Base-by-base conservation (phyloP, 2,888 invertebrate genomes). In the Cheilosia scutellata region DNA sequence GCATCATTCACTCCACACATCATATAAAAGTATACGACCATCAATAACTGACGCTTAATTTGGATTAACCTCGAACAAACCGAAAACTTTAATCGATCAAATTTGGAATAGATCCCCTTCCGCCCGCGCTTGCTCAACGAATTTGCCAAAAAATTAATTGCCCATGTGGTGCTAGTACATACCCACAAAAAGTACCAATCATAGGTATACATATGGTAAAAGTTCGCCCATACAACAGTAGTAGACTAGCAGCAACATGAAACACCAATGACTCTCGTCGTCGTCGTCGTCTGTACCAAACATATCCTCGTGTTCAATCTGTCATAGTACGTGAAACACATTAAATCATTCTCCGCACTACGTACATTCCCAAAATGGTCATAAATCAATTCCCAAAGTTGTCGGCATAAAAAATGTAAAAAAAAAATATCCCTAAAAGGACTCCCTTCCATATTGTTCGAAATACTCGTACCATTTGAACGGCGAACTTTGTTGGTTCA, bases 261-360 rank as follows among this genome's bases (percentile, higher is more conserved):
- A 78, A 65, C 74, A 83, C 47, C 58, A 65, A 75, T 53, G 71
- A 71, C 71, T 72, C 62, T 49, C 62, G 55, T 86, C 84, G 76
- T 20, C 20, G 20, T 20, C 20, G 20, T 20, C 84, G 76, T 82
- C 82, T 80, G 86, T 76, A 76, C 68, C 82, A 68, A 80, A 37
- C 82, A 86, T 63, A 82, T 76, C 82, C 86, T 76, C 76, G 72
- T 86, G 86, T 82, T 82, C 82, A 86, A 86, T 86, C 86, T 86
- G 86, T 86, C 86, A 86, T 86, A 76, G 65, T 55, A 82, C 86
- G 80, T 82, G 71, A 58, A 86, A 72, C 62, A 76, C 82, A 79
- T 86, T 86, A 86, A 86, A 86, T 86, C 86, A 86, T 86, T 76
- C 76, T 37, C 13, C 65, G 40, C 37, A 47, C 44, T 37, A 65